Conservation (phyloP, 2,797 vertebrate species). For the Acipenser transmontanus region DNA sequence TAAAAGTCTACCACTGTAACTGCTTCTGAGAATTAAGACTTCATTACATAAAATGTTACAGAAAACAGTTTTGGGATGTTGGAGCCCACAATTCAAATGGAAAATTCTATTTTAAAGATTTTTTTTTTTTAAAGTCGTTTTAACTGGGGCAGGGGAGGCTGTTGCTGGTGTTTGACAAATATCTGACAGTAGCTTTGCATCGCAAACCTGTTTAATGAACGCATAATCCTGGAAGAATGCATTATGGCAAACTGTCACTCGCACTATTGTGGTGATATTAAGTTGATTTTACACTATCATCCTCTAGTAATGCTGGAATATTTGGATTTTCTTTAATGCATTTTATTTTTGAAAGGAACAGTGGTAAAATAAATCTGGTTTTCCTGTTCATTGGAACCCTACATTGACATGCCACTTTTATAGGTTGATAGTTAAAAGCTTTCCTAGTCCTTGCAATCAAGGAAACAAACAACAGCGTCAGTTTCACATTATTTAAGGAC, state of each 20-base stretch:
- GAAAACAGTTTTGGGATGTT: too few species aligned
- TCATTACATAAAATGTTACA: too few species aligned
- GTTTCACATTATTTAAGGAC: conserved; percentile 55
- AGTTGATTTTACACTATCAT: conserved; percentile 77
- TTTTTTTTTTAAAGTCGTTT: too few species aligned
- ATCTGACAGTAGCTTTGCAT: conserved; percentile 76
- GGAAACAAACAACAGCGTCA: conserved; percentile 55
- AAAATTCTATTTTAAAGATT: too few species aligned
- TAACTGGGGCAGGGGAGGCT: too few species aligned
- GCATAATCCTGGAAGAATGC: conserved; percentile 63
- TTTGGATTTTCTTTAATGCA: conserved; percentile 68
- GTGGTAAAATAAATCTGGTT: conserved; percentile 60
- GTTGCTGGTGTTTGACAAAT: conserved; percentile 48
- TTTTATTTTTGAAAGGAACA: conserved; percentile 54
- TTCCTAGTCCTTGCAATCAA: conserved; percentile 52
- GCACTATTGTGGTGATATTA: conserved; percentile 67
- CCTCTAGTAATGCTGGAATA: conserved; percentile 70
- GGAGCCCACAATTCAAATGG: too few species aligned
- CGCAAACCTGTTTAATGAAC: conserved; percentile 73
- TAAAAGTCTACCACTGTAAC: too few species aligned
- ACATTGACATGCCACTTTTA: conserved; percentile 52
- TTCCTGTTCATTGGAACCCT: conserved; percentile 36
- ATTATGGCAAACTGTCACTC: conserved; percentile 72
- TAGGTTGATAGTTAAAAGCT: conserved; percentile 58
- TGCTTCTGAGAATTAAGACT: too few species aligned